Percentiles rank a stretch among this genome's conserved stretches.
These are phyloP conservation scores for Clarias fuscus DNA, from an alignment of 2,797 vertebrate species.

Conservation along the genomic window DNA sequence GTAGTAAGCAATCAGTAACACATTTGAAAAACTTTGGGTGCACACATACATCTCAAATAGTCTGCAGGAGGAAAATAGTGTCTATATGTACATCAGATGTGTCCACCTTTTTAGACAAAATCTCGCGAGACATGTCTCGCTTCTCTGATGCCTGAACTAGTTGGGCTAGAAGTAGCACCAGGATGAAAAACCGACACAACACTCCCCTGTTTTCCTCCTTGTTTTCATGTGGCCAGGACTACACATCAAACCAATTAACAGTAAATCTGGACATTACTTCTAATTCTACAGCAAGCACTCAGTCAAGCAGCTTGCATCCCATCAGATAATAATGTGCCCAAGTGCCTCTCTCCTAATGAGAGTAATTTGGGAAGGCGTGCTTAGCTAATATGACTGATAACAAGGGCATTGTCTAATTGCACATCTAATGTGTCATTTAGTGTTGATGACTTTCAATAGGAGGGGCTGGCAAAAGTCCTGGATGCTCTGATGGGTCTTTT, in stretches of 20 bases:
- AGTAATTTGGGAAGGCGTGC: conserved; percentile 53
- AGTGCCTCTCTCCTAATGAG: conserved; percentile 48
- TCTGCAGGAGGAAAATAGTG: neutral
- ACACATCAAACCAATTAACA: conserved; percentile 31
- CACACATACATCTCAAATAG: neutral
- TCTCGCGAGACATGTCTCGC: neutral
- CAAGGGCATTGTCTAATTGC: conserved; percentile 56
- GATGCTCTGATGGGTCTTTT: conserved; percentile 37
- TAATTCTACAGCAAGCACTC: conserved; percentile 20
- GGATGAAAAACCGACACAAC: neutral
- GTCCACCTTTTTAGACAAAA: too few species aligned
- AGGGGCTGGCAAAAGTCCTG: conserved; percentile 50
- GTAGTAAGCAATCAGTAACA: neutral
- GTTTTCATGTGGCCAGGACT: conserved; percentile 2
- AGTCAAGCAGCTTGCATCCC: conserved; percentile 25
- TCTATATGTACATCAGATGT: neutral
- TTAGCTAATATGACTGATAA: conserved; percentile 53
- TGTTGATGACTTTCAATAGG: conserved; percentile 50
- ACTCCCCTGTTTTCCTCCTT: neutral
- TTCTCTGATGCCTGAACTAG: neutral
- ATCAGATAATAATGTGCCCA: conserved; percentile 44
- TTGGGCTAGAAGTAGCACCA: neutral
- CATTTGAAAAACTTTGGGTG: neutral
- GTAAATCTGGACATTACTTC: conserved; percentile 39
- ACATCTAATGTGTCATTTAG: conserved; percentile 56